phyloP scores from a whole-genome alignment of 2,797 vertebrate species.

The Hypotaenidia philippensis region DNA sequence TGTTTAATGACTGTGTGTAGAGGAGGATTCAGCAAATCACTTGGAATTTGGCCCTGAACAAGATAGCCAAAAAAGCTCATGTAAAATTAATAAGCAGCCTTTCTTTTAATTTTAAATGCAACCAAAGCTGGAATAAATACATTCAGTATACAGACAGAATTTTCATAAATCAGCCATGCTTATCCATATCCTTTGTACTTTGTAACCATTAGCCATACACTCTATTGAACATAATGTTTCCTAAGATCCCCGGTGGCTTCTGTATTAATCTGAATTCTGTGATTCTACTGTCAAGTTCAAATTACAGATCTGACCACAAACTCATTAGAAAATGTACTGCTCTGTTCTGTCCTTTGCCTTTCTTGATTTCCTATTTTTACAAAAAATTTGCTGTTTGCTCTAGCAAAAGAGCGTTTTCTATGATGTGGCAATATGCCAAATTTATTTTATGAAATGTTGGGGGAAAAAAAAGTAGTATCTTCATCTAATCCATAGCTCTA shows the following conservation, averaged over 20 bases:
- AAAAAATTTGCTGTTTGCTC: background rate
- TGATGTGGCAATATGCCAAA: background rate
- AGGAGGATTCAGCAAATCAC: background rate
- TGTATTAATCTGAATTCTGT: conserved; percentile 54
- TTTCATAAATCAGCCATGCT: conserved; percentile 57
- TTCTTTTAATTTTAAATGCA: conserved; percentile 52
- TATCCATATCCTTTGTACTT: conserved; percentile 17
- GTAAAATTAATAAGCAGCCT: conserved; percentile 45
- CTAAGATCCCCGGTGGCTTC: conserved; percentile 27
- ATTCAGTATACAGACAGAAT: conserved; percentile 30
- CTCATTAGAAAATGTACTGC: conserved; percentile 10
- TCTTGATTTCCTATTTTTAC: background rate
- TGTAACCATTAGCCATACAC: conserved; percentile 41
- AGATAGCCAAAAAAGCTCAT: conserved; percentile 39
- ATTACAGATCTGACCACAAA: conserved; percentile 46
- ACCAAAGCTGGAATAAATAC: conserved; percentile 48
- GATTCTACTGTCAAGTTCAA: conserved; percentile 34
- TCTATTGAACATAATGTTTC: conserved; percentile 36
- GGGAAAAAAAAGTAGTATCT: background rate
- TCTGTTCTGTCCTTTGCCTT: background rate
- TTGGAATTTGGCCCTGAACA: conserved; percentile 9
- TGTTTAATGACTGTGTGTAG: background rate
- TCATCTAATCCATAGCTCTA: background rate
- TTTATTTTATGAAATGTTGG: background rate
- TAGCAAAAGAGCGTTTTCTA: background rate